Evolutionary conservation across 2,113 vertebrate species (phyloP).

Genomic region (Anoplopoma fimbria): DNA sequence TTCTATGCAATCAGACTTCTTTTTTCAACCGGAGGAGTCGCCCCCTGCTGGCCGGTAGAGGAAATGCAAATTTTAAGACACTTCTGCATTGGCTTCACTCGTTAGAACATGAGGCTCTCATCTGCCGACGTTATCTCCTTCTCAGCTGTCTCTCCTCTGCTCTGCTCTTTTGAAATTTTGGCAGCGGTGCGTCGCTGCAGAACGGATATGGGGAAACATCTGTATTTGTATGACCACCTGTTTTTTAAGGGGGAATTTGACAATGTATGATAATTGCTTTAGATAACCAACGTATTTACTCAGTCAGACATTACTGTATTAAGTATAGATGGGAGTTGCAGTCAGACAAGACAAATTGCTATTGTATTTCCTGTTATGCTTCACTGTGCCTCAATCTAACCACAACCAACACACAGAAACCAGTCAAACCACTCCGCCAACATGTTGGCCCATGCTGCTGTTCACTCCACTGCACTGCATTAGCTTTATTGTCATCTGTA

Average conservation of each 20-base stretch:
- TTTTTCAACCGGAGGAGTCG: not conserved
- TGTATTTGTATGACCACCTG: not conserved
- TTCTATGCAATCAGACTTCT: not conserved
- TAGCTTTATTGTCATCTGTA: constrained; percentile 23
- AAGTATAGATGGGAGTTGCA: not conserved
- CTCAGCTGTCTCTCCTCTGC: not conserved
- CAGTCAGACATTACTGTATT: not conserved
- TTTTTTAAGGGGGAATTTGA: not conserved
- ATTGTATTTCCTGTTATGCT: not conserved
- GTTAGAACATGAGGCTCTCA: not conserved
- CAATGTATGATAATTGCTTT: not conserved
- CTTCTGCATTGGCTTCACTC: not conserved
- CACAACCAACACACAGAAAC: constrained; percentile 44
- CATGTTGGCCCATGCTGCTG: constrained; percentile 40
- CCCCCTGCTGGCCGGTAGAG: not conserved
- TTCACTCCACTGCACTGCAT: constrained; percentile 4
- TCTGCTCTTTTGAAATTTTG: not conserved
- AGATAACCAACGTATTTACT: not conserved
- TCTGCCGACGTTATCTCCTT: not conserved
- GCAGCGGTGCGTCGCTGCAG: no score
- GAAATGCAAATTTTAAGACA: not conserved
- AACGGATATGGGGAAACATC: not conserved
- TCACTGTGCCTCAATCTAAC: not conserved
- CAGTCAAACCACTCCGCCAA: constrained; percentile 19
- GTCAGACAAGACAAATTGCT: constrained; percentile 13